These are phyloP conservation scores for Enteromius anoplus DNA, from an alignment of 2,797 vertebrate species.

Conservation along the genomic window DNA sequence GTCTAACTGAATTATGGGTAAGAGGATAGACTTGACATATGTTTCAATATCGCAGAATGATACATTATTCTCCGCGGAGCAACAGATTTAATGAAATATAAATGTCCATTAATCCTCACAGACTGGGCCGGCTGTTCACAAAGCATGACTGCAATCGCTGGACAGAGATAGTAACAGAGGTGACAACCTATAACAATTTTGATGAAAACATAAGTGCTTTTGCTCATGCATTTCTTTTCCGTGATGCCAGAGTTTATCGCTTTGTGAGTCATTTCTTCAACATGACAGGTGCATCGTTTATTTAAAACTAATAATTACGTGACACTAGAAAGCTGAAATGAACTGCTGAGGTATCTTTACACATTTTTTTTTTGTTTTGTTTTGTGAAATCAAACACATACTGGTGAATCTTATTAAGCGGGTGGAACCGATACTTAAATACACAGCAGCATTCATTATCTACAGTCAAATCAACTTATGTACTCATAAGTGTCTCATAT, in stretches of 20 bases:
- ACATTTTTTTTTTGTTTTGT: no score
- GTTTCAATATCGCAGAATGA: slow-evolving; percentile 93
- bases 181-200: neutral
- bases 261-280: neutral
- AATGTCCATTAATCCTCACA: slow-evolving; percentile 97
- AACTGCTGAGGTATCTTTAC: neutral
- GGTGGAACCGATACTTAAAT: neutral
- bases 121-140: slow-evolving; percentile 60
- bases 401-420: neutral
- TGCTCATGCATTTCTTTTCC: neutral
- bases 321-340: neutral
- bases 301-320: neutral
- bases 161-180: neutral
- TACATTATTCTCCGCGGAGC: slow-evolving; percentile 92
- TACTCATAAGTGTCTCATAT: neutral
- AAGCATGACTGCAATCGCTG: neutral
- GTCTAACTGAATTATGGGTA: slow-evolving; percentile 95
- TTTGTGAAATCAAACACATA: neutral
- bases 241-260: neutral
- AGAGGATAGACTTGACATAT: slow-evolving; percentile 97
- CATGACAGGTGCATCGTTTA: neutral
- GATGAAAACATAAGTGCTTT: neutral
- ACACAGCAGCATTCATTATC: neutral
- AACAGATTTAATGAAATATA: slow-evolving; percentile 98
- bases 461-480: neutral